Conservation (phyloP, 2,797 vertebrate genomes). For the Salmo trutta region DNA sequence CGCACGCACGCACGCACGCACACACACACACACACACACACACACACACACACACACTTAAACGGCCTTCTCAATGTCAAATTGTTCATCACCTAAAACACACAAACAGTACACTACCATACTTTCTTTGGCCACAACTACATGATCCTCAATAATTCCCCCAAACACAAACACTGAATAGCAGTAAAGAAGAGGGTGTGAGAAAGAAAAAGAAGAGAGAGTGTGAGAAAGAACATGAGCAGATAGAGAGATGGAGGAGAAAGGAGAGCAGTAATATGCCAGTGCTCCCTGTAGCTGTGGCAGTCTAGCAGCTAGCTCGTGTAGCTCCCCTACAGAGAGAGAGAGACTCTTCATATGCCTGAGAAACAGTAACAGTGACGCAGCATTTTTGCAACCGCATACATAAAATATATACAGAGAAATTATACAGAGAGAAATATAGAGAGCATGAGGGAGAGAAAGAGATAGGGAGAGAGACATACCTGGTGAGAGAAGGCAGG, state of each 20-base stretch:
- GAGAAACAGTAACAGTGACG: constrained; percentile 58
- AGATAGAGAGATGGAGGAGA: not conserved
- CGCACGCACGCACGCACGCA: not conserved
- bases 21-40: not conserved
- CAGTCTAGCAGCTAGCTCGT: not conserved
- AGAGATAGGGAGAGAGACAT: constrained; percentile 33
- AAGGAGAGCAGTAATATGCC: not conserved
- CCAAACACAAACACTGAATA: not conserved
- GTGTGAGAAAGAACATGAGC: not conserved
- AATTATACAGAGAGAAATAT: not conserved
- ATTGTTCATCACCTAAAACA: no score
- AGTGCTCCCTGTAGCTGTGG: not conserved
- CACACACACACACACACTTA: not conserved
- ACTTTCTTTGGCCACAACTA: not conserved
- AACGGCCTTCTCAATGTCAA: not conserved
- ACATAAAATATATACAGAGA: constrained; percentile 27
- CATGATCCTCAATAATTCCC: not conserved
- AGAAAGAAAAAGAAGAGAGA: no score
- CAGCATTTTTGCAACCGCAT: constrained; percentile 67
- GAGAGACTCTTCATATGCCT: constrained; percentile 28
- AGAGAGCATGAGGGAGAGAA: constrained; percentile 60
- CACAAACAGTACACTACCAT: not conserved
- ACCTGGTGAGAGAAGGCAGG: constrained; percentile 53
- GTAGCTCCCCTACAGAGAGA: not conserved
- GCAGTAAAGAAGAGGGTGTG: not conserved